These are phyloP conservation scores for Dromiciops gliroides DNA, from an alignment of 2,113 vertebrate genomes.

Conservation along the genomic window DNA sequence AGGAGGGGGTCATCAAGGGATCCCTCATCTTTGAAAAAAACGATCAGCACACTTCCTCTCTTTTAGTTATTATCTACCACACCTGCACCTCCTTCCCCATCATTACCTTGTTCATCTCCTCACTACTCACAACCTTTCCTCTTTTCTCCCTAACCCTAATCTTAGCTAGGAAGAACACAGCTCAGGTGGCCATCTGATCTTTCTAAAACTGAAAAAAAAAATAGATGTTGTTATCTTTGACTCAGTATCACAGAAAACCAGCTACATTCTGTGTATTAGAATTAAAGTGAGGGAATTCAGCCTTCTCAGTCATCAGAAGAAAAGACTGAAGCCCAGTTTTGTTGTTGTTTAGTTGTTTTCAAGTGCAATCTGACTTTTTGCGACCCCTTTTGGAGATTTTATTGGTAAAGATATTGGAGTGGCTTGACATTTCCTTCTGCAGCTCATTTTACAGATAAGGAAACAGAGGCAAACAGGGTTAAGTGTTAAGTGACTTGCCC, in stretches of 20 bases:
- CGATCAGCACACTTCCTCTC: background rate
- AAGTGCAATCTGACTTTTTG: background rate
- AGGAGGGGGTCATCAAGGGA: rapidly evolving
- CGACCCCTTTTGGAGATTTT: background rate
- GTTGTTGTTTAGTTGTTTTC: background rate
- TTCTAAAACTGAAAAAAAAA: background rate
- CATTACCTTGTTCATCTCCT: background rate
- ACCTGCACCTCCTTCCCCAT: background rate
- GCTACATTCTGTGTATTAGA: background rate
- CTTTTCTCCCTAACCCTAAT: background rate
- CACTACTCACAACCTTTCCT: background rate
- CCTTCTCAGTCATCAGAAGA: background rate
- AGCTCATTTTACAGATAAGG: background rate
- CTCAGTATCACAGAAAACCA: rapidly evolving
- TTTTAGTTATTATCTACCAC: background rate
- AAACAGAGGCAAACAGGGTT: background rate
- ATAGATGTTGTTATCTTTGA: background rate
- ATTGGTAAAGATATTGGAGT: background rate
- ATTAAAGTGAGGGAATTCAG: background rate
- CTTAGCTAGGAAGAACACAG: background rate
- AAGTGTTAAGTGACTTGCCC: background rate
- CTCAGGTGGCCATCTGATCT: background rate
- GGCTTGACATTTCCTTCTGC: background rate
- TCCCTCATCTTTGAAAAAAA: background rate
- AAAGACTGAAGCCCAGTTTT: background rate